Conservation (phyloP, 2,797 vertebrate genomes). For the Apogon hyalosoma region DNA sequence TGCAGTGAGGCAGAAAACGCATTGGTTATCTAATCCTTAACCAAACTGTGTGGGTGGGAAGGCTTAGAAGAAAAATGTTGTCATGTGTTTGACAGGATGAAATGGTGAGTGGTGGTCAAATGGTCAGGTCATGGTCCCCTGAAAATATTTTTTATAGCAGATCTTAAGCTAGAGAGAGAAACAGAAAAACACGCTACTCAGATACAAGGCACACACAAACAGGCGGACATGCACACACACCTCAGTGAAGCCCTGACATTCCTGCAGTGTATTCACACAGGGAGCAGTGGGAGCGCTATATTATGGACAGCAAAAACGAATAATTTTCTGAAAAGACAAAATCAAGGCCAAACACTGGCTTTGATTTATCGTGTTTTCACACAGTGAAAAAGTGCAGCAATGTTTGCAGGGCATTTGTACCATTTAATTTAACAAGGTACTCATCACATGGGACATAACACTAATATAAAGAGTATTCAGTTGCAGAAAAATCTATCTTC, state of each 20-base stretch:
- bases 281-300: conserved; percentile 22
- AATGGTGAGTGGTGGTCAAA: conserved; percentile 48
- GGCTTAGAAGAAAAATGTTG: conserved; percentile 25
- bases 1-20: conserved; percentile 25
- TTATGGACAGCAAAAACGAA: conserved; percentile 34
- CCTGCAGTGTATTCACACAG: conserved; percentile 37
- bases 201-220: conserved; percentile 18
- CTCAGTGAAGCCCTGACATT: conserved; percentile 45
- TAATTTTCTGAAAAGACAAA: conserved; percentile 49
- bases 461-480: conserved; percentile 20
- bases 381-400: conserved; percentile 23
- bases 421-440: conserved; percentile 36
- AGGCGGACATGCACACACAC: conserved; percentile 9
- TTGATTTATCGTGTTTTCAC: conserved; percentile 54
- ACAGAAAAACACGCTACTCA: neutral
- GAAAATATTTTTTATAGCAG: conserved; percentile 14
- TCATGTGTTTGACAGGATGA: conserved; percentile 35
- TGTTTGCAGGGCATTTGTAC: conserved; percentile 36
- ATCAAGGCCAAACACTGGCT: conserved; percentile 72
- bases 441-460: conserved; percentile 30
- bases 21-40: conserved; percentile 37
- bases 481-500: neutral
- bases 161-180: conserved; percentile 14
- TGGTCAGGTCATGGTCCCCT: conserved; percentile 21
- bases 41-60: conserved; percentile 30